Evolutionary conservation across 2,113 vertebrate genomes (phyloP), one percentile per base, ranked within the genome.

Genomic region (Osmerus mordax): DNA sequence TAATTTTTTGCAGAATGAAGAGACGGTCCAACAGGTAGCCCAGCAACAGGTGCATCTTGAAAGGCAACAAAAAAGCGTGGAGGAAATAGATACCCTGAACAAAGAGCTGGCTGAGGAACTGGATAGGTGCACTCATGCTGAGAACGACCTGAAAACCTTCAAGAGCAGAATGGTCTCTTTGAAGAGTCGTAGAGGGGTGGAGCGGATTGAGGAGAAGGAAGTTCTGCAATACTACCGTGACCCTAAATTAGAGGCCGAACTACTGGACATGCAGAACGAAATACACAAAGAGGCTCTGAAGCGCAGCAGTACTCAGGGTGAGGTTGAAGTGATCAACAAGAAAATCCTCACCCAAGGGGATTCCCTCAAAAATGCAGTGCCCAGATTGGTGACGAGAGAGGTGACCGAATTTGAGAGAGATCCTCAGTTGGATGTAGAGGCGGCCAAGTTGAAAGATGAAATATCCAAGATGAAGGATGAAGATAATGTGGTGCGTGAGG

Each of bases 361-460:
- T 0, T 88, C 90, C 66, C 77, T 90, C 36, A 94, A 91, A 65
- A 87, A 80, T 0, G 2, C 73, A 8, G 80, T 91, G 77, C 90
- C 94, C 21, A 95, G 96, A 72, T 88, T 98, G 52, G 87, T 97
- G 78, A 98, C 95, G 65, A 98, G 95, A 87, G 97, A 99, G 83
- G 93, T 99, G 80, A 99, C 96, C 4, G 93, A 96, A 72, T 94
- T 95, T 52, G 96, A 99, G 89, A 95, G 83, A 85, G 96, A 98
- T 82, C 94, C 96, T 6, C 86, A 89, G 76, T 81, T 99, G 71
- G 96, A 96, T 2, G 76, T 84, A 11, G 92, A 98, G 70, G 95
- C 93, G 1, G 80, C 78, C 16, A 92, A 86, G 74, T 81, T 97
- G 5, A 90, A 81, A 41, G 85, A 90, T 4, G 93, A 96, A 78